Base-by-base conservation (phyloP, 2,113 vertebrate species). In the Paracanthobrama guichenoti region DNA sequence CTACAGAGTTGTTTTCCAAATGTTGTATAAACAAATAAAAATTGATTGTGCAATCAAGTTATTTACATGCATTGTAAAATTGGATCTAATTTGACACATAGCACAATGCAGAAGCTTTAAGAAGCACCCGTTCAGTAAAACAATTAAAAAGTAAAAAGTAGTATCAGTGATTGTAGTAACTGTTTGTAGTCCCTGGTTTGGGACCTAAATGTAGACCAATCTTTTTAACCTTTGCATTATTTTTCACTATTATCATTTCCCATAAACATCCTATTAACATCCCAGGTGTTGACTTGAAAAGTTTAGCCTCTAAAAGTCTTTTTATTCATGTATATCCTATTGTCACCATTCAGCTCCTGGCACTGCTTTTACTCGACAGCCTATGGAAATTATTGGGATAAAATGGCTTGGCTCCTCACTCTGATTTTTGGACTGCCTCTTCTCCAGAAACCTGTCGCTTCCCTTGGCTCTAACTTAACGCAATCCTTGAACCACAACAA, bases 401-500 rank as follows among this genome's bases (percentile, higher is more conserved):
- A 2, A 53, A 71, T 78, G 76, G 75, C 75, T 84, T 79, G 75
- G 60, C 83, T 78, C n/a, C 31, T 69, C 9, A 20, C 60, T 78
- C 35, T 84, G 22, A 39, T 77, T 1, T 67, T 84, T 57, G 82
- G 73, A 76, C 71, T 78, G 44, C 48, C 28, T 66, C 82, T 84
- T 16, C 74, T 84, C 22, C 44, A 48, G 57, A 57, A 55, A 78
- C 22, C 75, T 67, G 83, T 44, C 28, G 42, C 62, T 16, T n/a
- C 74, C 16, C 64, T 55, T 79, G 48, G 28, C 42, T 57, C 74
- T 24, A 69, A 57, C 48, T 69, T 26, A 79, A 79, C 50, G 44
- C 28, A 55, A 69, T 1, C 48, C 46, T 55, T 46, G 50, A 44
- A 13, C n/a, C 73, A 77, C 16, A 53, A 64, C 62, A 69, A 69